These are phyloP conservation scores for Cavia porcellus DNA, from an alignment of 2,113 vertebrate species.

Conservation along the genomic window DNA sequence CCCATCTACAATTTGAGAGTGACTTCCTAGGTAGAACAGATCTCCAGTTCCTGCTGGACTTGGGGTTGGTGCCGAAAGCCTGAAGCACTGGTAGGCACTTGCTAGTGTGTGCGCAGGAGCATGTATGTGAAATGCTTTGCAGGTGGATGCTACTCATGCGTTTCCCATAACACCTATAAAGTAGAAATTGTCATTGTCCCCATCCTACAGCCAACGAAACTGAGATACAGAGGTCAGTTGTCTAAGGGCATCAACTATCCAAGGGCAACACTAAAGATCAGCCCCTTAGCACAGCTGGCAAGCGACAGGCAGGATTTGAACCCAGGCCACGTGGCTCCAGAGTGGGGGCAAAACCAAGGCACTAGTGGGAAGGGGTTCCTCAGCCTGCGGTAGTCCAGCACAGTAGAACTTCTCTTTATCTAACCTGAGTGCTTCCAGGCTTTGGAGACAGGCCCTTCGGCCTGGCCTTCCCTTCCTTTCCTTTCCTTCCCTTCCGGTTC, in stretches of 20 bases:
- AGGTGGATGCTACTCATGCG: neutral
- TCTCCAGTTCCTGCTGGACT: neutral
- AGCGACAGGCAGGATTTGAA: neutral
- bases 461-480: neutral
- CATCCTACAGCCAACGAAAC: neutral
- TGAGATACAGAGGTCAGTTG: neutral
- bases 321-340: neutral
- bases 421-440: neutral
- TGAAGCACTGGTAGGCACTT: neutral
- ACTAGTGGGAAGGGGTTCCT: constrained; percentile 76
- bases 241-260: too few relatives aligned
- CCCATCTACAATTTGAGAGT: neutral
- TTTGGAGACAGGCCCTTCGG: neutral
- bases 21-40: neutral
- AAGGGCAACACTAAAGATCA: too few relatives aligned
- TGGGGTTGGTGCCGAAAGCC: neutral
- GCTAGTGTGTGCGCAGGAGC: neutral
- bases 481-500: constrained; percentile 7
- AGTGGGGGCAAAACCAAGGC: neutral
- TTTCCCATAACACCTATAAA: neutral
- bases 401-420: constrained; percentile 25
- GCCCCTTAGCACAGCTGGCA: neutral
- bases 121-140: neutral
- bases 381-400: constrained; percentile 16
- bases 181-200: neutral